phyloP scores from a whole-genome alignment of 1,140 invertebrate species.

The Brachionus rotundiformis region DNA sequence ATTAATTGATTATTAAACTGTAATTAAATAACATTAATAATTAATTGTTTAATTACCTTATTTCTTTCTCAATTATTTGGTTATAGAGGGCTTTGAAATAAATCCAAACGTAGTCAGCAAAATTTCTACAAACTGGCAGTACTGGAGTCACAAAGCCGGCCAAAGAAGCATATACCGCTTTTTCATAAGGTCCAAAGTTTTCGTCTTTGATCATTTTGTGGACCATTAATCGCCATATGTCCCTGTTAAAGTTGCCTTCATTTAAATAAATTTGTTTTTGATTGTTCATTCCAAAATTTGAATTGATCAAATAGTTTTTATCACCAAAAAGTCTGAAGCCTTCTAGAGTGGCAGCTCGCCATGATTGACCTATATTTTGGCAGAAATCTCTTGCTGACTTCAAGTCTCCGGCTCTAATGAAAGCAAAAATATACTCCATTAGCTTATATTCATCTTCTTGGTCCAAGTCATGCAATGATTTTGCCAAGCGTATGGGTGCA shows the following conservation, averaged over 20 bases:
- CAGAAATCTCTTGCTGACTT: constrained; percentile 81
- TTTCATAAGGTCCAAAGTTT: constrained; percentile 63
- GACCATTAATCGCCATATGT: constrained; percentile 85
- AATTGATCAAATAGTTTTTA: constrained; percentile 70
- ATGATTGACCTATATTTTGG: constrained; percentile 79
- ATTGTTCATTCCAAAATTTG: constrained; percentile 59
- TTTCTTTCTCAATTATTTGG: constrained; percentile 76
- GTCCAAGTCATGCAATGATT: constrained; percentile 81
- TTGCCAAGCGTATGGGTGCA: constrained; percentile 78
- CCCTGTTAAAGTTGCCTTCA: constrained; percentile 80
- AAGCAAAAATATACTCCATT: constrained; percentile 71
- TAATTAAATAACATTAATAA: too few relatives aligned
- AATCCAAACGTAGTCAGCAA: constrained; percentile 88
- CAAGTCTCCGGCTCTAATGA: constrained; percentile 80
- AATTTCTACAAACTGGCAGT: constrained; percentile 74
- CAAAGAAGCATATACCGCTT: constrained; percentile 73
- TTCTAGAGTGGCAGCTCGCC: constrained; percentile 82
- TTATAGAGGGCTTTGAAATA: constrained; percentile 80
- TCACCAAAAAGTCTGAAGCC: constrained; percentile 83
- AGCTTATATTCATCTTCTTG: constrained; percentile 79
- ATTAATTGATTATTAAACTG: too few relatives aligned
- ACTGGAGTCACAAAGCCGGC: constrained; percentile 79
- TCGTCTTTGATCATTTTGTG: constrained; percentile 72
- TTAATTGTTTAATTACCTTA: constrained; percentile 61
- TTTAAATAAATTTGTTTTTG: constrained; percentile 65